Base-by-base conservation (phyloP, 1,140 invertebrate species). In the Eriocheir sinensis region DNA sequence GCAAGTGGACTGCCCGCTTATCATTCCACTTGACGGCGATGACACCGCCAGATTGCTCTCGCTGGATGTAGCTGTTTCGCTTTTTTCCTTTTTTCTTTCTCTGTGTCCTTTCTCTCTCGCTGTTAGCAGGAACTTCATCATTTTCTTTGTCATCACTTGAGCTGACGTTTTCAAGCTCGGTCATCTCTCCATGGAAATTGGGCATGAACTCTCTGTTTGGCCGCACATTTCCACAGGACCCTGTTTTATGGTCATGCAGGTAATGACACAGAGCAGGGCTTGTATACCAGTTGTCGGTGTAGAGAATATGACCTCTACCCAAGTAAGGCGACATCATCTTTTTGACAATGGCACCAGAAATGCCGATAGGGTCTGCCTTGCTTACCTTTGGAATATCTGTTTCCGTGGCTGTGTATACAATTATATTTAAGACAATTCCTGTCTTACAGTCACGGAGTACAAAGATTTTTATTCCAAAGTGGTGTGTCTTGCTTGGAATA, bases 311-410 rank as follows among this genome's bases (percentile, higher is more conserved):
- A 4, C 9, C 9, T 72, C 6, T 27, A 2, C 27, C 27, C 21
- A 72, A 8, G 60, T 72, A n/a, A 6, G 12, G 12, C 8, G 27
- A 3, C 44, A 90, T 72, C 15, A 90, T 8, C 2, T 3, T 8
- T 34, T 90, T 41, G 17, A 90, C 89, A 32, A 90, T 30, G 3
- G 89, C 89, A 34, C 89, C 89, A 32, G 89, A 34, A 0, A 90
- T 15, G 0, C 32, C 34, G 0, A 72, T 9, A 30, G 21, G 44
- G 4, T 72, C 41, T 21, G 17, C 6, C 15, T 32, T 27, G n/a
- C n/a, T n/a, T n/a, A n/a, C n/a, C n/a, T n/a, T n/a, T n/a, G n/a
- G n/a, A n/a, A n/a, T n/a, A n/a, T n/a, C n/a, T n/a, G n/a, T n/a
- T n/a, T n/a, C n/a, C n/a, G n/a, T n/a, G n/a, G n/a, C n/a, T n/a